These are phyloP conservation scores for Pyralis farinalis DNA, from an alignment of 2,888 invertebrate genomes.

Conservation along the genomic window DNA sequence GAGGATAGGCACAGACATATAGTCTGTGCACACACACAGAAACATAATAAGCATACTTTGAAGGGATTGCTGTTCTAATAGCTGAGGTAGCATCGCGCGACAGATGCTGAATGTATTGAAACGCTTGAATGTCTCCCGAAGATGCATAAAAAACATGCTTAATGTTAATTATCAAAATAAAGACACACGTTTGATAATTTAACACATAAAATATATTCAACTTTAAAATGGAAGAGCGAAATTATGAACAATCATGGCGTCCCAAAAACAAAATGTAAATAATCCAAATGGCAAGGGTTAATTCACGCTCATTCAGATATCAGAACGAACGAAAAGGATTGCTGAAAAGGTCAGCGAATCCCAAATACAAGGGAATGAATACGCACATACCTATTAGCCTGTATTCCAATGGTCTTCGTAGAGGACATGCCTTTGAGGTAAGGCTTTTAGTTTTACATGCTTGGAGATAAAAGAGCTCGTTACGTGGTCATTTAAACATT, in stretches of 20 bases:
- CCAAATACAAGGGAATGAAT: slow-evolving; percentile 2
- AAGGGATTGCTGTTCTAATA: too few species aligned
- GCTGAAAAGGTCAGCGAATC: slow-evolving; percentile 2
- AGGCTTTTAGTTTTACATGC: neutral
- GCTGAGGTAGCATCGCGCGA: too few species aligned
- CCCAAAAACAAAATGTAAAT: neutral
- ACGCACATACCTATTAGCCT: neutral
- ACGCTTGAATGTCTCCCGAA: too few species aligned
- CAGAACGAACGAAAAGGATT: slow-evolving; percentile 5
- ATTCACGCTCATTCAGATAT: slow-evolving; percentile 1
- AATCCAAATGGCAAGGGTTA: slow-evolving; percentile 2
- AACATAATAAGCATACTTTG: too few species aligned
- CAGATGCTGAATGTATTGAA: too few species aligned
- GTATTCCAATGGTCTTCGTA: neutral
- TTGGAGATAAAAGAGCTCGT: neutral
- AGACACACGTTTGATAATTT: too few species aligned
- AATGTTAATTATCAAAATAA: too few species aligned
- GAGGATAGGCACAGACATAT: too few species aligned
- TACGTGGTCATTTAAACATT: neutral
- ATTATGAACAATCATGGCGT: neutral
- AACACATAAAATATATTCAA: too few species aligned
- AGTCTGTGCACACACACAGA: too few species aligned
- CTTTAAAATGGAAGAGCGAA: too few species aligned
- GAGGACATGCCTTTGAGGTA: neutral
- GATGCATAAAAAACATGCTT: too few species aligned